These are phyloP conservation scores for Tyria jacobaeae DNA, from an alignment of 2,888 invertebrate species.

Conservation along the genomic window DNA sequence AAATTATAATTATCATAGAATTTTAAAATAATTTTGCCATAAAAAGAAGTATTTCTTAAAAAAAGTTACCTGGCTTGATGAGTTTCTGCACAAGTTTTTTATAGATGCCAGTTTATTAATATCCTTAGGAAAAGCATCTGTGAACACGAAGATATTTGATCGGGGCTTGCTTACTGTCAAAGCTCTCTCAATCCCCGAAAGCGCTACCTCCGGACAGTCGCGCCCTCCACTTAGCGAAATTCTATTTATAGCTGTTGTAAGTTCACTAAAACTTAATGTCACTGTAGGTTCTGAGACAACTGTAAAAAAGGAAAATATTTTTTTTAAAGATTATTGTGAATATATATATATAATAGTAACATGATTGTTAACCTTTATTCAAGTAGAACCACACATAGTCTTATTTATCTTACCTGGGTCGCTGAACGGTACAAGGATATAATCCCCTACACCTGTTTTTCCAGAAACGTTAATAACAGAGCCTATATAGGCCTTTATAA, in stretches of 20 bases:
- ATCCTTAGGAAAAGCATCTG: conserved; percentile 68
- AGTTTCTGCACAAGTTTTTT: conserved; percentile 50
- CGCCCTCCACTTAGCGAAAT: conserved; percentile 50
- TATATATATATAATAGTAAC: no score
- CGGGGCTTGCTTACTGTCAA: conserved; percentile 55
- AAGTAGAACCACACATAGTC: neutral
- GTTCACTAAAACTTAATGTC: conserved; percentile 27
- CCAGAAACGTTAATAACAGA: conserved; percentile 27
- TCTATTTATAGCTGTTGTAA: conserved; percentile 44
- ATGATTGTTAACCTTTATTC: no score
- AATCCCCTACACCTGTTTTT: conserved; percentile 44
- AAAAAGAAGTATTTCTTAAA: no score
- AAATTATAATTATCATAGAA: neutral
- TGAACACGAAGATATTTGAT: conserved; percentile 68
- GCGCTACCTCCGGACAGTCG: conserved; percentile 67
- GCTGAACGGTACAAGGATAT: conserved; percentile 56
- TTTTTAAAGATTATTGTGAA: no score
- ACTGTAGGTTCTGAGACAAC: conserved; percentile 46
- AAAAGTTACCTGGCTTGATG: conserved; percentile 53
- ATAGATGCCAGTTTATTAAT: conserved; percentile 41
- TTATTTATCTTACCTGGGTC: conserved; percentile 53
- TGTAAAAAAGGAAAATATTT: conserved; percentile 43
- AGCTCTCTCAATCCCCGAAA: conserved; percentile 66
- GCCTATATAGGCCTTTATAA: conserved; percentile 55
- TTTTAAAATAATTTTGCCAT: no score